Evolutionary conservation across 2,797 vertebrate species (phyloP), one percentile per base, ranked within the genome.

Genomic region (Anableps anableps): DNA sequence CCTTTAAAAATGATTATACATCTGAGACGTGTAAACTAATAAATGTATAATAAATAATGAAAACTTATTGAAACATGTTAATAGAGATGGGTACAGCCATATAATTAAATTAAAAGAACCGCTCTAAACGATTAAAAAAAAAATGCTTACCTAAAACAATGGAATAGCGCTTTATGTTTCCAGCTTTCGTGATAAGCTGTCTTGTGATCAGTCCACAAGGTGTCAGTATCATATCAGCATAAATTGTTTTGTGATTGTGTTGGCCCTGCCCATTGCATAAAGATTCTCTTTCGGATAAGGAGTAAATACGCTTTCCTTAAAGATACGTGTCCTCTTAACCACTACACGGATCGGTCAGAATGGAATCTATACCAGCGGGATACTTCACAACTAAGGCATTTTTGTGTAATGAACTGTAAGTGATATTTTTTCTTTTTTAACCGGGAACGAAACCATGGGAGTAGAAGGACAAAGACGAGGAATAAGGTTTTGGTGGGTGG

Each of bases 221-320:
- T 92, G 93, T 92, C 94, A 92, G 91, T 91, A 80, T 91, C 83
- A 80, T 74, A 82, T 85, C 47, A 77, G 51, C 53, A 68, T 60
- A 21, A 1, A 34, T 1, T 17, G 1, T 1, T 48, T 16, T 38
- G n/a, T 43, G 51, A 9, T 3, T 5, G 0, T 0, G n/a, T 36
- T 84, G 55, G 88, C 72, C 86, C 89, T 80, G 79, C 91, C 90
- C 86, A 74, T 82, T 75, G 55, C 7, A 48, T 0, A 9, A 7
- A 64, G 45, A 43, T 80, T 86, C 74, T 88, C 72, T 86, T 80
- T 73, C 48, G 6, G 16, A 53, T 34, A 31, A 9, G 60, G 50
- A 60, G 0, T 73, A 11, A 31, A 81, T 38, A 72, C 29, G 5
- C 17, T 2, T 19, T 19, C 1, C n/a, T 76, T n/a, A 60, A 7